Evolutionary conservation across 1,140 invertebrate species (phyloP), one percentile per base, ranked within the genome.

Genomic region (Drosophila ogumai): DNA sequence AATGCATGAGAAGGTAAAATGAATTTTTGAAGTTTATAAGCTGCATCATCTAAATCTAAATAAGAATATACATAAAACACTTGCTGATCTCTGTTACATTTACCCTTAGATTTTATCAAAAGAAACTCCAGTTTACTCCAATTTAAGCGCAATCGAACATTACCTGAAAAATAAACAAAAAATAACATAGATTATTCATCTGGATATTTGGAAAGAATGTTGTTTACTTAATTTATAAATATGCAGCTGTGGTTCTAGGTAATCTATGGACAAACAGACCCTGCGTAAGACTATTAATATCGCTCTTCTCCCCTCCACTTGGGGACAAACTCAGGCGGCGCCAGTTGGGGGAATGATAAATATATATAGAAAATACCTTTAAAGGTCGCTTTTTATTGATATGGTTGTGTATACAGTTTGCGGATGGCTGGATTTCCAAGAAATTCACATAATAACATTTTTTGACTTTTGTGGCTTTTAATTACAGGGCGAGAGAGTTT

Each of bases 401-500:
- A 68, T 19, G 25, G 9, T 32, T 61, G 38, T 25, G 49, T 50
- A 38, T 28, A 47, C 34, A 68, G 73, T 72, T 50, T 71, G 55
- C 66, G 55, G 47, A 54, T 41, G 15, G 8, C 10, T 67, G 52
- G 15, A 77, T 64, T 87, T 88, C 84, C 67, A 50, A 84, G 82
- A 84, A 87, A 84, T 76, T 46, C 46, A 46, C n/a, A 34, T 67
- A 72, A 84, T 46, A 59, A 28, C 25, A 50, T 49, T 58, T 40
- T 71, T 49, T 40, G 44, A 63, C 43, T 82, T 88, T 76, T 64
- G 47, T 44, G 52, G 80, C 50, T 88, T 77, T 71, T 88, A 80
- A 88, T 87, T 88, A 88, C 72, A 82, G 71, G 63, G 61, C 64
- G 57, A 49, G 56, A 56, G 55, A 56, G 67, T 64, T 64, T 57